These are phyloP conservation scores for Harpegnathos saltator DNA, from an alignment of 1,140 invertebrate species.

Conservation along the genomic window DNA sequence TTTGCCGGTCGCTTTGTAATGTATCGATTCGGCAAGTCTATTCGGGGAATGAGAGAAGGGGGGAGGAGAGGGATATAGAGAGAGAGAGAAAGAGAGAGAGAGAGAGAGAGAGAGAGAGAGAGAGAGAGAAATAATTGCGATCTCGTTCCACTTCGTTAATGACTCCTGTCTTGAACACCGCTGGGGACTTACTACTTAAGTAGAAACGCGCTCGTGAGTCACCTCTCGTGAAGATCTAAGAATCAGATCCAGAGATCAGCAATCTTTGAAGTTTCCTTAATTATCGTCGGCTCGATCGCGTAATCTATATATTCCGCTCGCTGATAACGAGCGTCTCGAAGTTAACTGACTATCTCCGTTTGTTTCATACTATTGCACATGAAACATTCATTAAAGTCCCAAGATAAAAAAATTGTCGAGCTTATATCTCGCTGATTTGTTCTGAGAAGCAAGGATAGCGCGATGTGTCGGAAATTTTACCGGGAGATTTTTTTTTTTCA, in stretches of 20 bases:
- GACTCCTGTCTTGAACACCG: not conserved
- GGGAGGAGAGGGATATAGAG: no score
- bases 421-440: no score
- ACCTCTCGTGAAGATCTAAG: not conserved
- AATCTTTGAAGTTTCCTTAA: conserved; percentile 32
- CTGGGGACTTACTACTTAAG: not conserved
- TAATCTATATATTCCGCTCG: not conserved
- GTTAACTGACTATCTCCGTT: not conserved
- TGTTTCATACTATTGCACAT: no score
- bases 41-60: no score
- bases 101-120: no score
- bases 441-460: no score
- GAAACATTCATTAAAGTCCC: no score
- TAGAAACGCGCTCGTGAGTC: conserved; percentile 23
- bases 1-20: no score
- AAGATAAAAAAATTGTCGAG: no score
- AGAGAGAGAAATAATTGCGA: not conserved
- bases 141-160: conserved; percentile 16
- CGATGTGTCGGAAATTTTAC: not conserved
- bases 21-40: not conserved
- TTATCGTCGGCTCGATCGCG: not conserved
- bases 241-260: not conserved
- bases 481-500: not conserved
- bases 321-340: not conserved
- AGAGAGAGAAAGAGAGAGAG: not conserved